Conservation (phyloP, 1,140 invertebrate genomes). For the Mesaphorura yosii region DNA sequence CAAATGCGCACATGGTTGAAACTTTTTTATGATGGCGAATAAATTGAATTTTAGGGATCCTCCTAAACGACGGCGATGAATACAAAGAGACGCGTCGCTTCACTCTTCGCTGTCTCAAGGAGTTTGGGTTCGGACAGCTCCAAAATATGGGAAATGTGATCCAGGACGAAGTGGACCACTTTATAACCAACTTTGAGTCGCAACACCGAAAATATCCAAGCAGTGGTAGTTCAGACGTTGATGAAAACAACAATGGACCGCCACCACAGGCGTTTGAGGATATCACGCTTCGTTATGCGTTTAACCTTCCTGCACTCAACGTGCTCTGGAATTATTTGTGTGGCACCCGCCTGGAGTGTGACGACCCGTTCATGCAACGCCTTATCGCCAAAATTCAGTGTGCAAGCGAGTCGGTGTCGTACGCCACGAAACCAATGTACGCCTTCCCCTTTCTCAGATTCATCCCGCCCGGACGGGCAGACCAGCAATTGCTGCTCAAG, state of each 20-base stretch:
- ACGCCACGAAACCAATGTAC: conserved; percentile 2
- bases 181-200: conserved; percentile 32
- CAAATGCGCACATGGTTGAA: not conserved
- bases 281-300: not conserved
- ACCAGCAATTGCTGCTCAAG: not conserved
- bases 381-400: conserved; percentile 1
- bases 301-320: conserved; percentile 33
- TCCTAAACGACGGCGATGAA: conserved; percentile 57
- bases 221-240: too few relatives aligned
- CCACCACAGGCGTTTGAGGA: not conserved
- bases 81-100: conserved; percentile 76
- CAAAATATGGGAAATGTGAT: conserved; percentile 56
- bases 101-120: conserved; percentile 58
- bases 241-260: too few relatives aligned
- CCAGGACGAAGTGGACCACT: conserved; percentile 50
- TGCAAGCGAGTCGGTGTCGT: not conserved
- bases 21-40: not conserved
- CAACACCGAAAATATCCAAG: too few relatives aligned
- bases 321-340: conserved; percentile 34
- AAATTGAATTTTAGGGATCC: conserved; percentile 39
- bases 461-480: not conserved
- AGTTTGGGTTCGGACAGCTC: conserved; percentile 63
- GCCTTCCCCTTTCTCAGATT: conserved; percentile 5
- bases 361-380: conserved; percentile 2
- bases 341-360: conserved; percentile 33